Conservation (phyloP, 1,140 invertebrate species). For the Papilio polyxenes region DNA sequence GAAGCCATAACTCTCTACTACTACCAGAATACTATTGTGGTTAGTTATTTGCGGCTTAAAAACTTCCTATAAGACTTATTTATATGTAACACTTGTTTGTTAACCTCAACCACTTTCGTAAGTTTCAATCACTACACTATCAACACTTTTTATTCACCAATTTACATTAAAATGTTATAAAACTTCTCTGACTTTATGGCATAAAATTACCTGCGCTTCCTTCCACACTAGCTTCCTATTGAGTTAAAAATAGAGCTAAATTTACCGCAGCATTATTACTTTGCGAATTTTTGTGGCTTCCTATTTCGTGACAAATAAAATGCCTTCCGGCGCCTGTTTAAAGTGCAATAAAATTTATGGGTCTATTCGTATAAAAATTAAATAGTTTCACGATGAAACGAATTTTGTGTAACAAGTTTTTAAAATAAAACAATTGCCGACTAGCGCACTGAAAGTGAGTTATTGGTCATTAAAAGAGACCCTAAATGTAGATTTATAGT, state of each 20-base stretch:
- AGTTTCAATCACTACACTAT: background rate
- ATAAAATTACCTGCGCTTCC: slow-evolving; percentile 37
- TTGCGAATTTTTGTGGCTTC: slow-evolving; percentile 33
- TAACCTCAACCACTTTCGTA: background rate
- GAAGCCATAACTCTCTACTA: no score
- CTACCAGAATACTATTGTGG: no score
- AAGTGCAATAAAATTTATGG: slow-evolving; percentile 33
- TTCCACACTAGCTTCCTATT: slow-evolving; percentile 37
- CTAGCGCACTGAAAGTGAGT: background rate
- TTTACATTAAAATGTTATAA: slow-evolving; percentile 28
- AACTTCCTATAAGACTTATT: no score
- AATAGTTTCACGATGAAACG: slow-evolving; percentile 1
- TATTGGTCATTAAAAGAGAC: background rate
- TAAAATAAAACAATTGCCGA: background rate
- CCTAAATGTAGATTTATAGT: no score
- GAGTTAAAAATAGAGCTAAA: slow-evolving; percentile 37
- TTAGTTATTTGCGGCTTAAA: no score
- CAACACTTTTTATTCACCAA: slow-evolving; percentile 3
- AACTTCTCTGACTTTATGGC: slow-evolving; percentile 32
- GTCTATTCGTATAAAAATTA: slow-evolving; percentile 9
- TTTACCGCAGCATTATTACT: slow-evolving; percentile 9
- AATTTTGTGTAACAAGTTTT: background rate
- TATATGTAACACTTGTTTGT: background rate
- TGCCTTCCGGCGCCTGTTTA: slow-evolving; percentile 37
- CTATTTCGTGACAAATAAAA: slow-evolving; percentile 37